Percentiles rank a stretch among this genome's conserved stretches.
These are phyloP conservation scores for Scylla paramamosain DNA, from an alignment of 1,140 invertebrate species.

Conservation along the genomic window DNA sequence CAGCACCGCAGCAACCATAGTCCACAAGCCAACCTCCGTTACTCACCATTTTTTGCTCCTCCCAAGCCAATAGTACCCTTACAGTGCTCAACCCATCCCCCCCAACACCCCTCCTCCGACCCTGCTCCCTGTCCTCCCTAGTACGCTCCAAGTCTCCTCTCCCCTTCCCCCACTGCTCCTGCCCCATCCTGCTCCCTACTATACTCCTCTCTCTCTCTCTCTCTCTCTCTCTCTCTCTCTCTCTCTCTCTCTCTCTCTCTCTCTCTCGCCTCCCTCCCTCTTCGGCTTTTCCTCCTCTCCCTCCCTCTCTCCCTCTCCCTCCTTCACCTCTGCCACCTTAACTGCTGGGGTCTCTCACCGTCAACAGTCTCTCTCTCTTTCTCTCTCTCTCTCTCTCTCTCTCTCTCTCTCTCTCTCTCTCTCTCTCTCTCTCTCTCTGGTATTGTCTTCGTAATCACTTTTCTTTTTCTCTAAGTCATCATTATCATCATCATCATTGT, in stretches of 20 bases:
- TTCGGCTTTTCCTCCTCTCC: not conserved
- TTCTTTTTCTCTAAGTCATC: not conserved
- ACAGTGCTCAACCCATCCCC: not conserved
- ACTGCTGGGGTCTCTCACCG: not conserved
- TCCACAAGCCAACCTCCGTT: not conserved
- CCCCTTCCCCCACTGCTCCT: not conserved
- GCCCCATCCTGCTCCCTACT: not conserved
- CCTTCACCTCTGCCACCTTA: not conserved
- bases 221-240: no score
- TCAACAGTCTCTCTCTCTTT: not conserved
- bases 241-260: not conserved
- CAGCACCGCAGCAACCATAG: not conserved
- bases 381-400: not conserved
- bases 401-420: not conserved
- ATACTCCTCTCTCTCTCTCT: no score
- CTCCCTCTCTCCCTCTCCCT: not conserved
- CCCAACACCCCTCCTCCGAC: not conserved
- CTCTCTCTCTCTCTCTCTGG: constrained; percentile 37
- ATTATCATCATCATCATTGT: no score
- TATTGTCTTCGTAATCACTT: not conserved
- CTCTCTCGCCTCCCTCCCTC: not conserved
- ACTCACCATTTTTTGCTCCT: not conserved
- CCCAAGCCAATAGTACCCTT: not conserved
- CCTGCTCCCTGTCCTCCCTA: not conserved
- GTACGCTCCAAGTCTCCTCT: not conserved